Evolutionary conservation across 2,888 invertebrate genomes (phyloP).

Genomic region (Cheilosia pagana): DNA sequence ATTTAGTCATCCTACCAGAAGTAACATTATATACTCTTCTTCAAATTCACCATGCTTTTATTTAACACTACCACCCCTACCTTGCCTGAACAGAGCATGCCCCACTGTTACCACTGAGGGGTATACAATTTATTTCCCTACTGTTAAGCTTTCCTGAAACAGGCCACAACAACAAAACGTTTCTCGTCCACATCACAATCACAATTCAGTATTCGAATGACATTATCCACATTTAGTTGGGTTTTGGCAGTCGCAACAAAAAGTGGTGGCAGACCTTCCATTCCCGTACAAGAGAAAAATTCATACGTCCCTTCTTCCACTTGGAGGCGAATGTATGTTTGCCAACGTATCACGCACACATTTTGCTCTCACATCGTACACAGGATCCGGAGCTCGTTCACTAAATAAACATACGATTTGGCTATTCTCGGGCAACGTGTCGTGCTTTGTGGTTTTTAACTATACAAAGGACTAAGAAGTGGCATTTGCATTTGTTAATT

Average conservation of each 20-base stretch:
- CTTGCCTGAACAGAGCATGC: not conserved
- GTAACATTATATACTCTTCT: not conserved
- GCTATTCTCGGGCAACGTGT: constrained; percentile 31
- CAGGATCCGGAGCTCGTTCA: constrained; percentile 55
- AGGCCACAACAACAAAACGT: not conserved
- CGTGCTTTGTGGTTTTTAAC: constrained; percentile 68
- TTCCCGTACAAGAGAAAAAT: not conserved
- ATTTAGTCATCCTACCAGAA: not conserved
- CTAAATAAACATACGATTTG: constrained; percentile 57
- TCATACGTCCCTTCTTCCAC: not conserved
- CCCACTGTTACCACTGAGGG: constrained; percentile 15
- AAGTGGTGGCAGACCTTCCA: constrained; percentile 15
- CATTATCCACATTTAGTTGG: constrained; percentile 20
- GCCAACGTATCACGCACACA: constrained; percentile 59
- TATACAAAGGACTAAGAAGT: constrained; percentile 52
- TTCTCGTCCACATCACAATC: not conserved
- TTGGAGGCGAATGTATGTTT: constrained; percentile 5
- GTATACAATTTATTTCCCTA: not conserved
- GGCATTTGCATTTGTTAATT: constrained; percentile 73
- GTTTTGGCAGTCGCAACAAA: not conserved
- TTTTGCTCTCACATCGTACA: constrained; percentile 59
- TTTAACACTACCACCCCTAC: too few species aligned
- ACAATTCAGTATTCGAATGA: constrained; percentile 46
- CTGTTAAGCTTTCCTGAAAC: not conserved
- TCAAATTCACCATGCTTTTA: not conserved